Percentiles rank a stretch among this genome's conserved stretches.
phyloP scores from a whole-genome alignment of 1,140 invertebrate species.

The Amyelois transitella region DNA sequence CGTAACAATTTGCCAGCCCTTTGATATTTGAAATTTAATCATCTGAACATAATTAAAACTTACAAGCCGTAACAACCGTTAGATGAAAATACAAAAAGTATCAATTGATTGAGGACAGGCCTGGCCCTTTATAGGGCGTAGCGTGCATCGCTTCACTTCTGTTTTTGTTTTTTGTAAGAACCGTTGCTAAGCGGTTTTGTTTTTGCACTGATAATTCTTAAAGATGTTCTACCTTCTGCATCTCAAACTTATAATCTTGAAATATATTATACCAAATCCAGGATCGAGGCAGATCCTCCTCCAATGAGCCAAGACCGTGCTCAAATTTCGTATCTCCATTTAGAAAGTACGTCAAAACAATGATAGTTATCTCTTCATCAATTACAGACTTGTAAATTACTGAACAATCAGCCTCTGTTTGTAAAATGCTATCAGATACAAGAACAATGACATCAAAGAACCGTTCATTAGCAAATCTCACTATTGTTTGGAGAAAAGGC shows the following conservation, averaged over 20 bases:
- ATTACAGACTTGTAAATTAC: background rate
- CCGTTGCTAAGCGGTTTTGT: background rate
- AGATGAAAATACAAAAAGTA: background rate
- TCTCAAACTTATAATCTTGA: no score
- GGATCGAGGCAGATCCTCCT: no score
- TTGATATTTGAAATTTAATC: background rate
- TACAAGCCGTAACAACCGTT: background rate
- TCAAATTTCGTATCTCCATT: background rate
- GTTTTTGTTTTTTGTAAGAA: background rate
- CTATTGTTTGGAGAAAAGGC: background rate
- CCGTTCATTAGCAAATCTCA: background rate
- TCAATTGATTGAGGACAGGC: background rate
- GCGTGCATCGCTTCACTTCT: background rate
- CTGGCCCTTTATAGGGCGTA: background rate
- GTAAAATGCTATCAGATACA: background rate
- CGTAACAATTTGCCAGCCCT: background rate
- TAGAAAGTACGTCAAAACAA: background rate
- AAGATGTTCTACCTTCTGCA: background rate
- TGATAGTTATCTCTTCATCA: background rate
- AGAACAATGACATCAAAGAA: background rate
- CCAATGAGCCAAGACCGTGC: background rate
- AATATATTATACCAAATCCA: no score
- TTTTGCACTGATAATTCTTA: background rate
- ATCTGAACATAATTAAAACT: background rate
- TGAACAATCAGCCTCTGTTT: background rate